Percentiles rank a stretch among this genome's conserved stretches.
Conservation (phyloP, 2,888 invertebrate species). For the Monochamus alternatus region DNA sequence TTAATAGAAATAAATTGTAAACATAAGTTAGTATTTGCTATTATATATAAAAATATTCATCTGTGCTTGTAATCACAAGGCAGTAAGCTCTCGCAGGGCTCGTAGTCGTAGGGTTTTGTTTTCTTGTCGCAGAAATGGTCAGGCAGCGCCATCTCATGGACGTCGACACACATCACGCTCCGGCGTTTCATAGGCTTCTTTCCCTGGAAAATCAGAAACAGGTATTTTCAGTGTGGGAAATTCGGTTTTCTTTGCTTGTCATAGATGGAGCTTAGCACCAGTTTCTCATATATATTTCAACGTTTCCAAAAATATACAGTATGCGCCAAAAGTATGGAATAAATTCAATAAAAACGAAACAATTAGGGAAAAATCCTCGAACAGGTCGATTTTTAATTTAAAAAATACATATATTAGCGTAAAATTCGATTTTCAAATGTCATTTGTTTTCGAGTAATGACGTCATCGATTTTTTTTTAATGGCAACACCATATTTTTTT, state of each 20-base stretch:
- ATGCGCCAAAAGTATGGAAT: too few species aligned
- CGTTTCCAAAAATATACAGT: too few species aligned
- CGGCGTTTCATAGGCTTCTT: conserved; percentile 77
- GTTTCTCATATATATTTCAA: not conserved
- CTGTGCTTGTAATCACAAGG: conserved; percentile 64
- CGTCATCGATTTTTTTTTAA: too few species aligned
- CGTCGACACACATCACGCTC: conserved; percentile 84
- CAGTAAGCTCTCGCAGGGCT: conserved; percentile 76
- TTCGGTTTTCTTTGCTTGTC: not conserved
- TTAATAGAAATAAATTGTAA: conserved; percentile 13
- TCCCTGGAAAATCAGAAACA: conserved; percentile 62
- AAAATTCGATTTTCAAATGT: too few species aligned
- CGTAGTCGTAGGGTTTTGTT: conserved; percentile 79
- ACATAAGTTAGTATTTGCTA: conserved; percentile 19
- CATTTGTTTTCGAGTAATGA: too few species aligned
- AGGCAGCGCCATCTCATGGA: conserved; percentile 83
- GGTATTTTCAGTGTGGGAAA: not conserved
- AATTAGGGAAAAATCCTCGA: too few species aligned
- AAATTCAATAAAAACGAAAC: too few species aligned
- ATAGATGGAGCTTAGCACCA: conserved; percentile 1
- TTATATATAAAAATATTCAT: conserved; percentile 27
- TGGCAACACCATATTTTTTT: too few species aligned
- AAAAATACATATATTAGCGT: too few species aligned
- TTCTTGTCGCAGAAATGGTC: conserved; percentile 81
- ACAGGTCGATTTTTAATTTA: too few species aligned